A percentile compares a stretch with the other conserved stretches of the same genome.
phyloP scores from a whole-genome alignment of 2,888 invertebrate genomes.

The Germaria angustata region DNA sequence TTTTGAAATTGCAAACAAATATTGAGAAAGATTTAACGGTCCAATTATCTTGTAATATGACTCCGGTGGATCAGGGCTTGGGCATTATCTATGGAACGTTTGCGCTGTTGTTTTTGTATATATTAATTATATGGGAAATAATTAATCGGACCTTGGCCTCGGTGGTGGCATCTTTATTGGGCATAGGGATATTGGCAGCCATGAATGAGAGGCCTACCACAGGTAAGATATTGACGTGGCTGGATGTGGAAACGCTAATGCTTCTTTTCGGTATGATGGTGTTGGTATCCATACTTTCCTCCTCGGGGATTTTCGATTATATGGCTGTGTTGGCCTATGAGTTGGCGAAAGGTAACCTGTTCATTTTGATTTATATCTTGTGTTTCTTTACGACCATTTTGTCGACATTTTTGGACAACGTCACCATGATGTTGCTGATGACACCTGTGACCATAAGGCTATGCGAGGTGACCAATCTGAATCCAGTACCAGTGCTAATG shows the following conservation, averaged over 20 bases:
- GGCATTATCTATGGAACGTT: constrained; percentile 87
- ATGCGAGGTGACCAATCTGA: constrained; percentile 92
- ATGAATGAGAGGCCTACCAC: constrained; percentile 85
- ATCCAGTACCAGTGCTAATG: constrained; percentile 91
- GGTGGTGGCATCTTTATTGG: constrained; percentile 85
- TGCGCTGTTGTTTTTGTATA: constrained; percentile 86
- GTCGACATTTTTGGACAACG: constrained; percentile 88
- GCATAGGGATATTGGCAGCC: constrained; percentile 84
- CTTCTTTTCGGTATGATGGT: constrained; percentile 90
- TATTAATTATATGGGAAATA: constrained; percentile 88
- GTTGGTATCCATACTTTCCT: constrained; percentile 86
- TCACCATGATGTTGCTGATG: constrained; percentile 87
- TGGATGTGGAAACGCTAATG: constrained; percentile 86
- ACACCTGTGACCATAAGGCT: constrained; percentile 89
- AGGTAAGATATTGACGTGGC: constrained; percentile 85
- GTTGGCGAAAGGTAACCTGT: constrained; percentile 85
- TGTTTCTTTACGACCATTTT: constrained; percentile 85
- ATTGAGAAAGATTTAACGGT: constrained; percentile 76
- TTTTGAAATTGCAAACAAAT: constrained; percentile 67
- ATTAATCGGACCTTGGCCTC: constrained; percentile 87
- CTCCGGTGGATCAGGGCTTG: constrained; percentile 83
- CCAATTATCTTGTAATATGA: constrained; percentile 82
- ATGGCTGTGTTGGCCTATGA: constrained; percentile 85
- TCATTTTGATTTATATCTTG: constrained; percentile 86
- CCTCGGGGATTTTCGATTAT: constrained; percentile 89